These are phyloP conservation scores for Myrmophylax atrothorax DNA, from an alignment of 2,113 vertebrate species.

Conservation along the genomic window DNA sequence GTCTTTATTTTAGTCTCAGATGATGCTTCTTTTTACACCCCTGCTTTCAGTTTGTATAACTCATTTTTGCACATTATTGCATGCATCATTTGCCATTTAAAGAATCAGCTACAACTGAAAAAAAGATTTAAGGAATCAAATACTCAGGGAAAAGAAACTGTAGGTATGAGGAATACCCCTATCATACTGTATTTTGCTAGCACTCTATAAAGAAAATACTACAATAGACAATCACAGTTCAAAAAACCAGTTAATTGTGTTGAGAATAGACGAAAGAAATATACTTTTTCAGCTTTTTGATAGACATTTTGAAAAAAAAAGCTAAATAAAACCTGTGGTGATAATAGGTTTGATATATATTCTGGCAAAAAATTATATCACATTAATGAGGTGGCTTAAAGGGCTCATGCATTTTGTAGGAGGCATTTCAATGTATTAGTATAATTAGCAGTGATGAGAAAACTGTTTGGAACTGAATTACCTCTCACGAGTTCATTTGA, in stretches of 20 bases:
- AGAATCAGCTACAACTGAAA: slow-evolving; percentile 76
- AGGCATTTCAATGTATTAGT: slow-evolving; percentile 93
- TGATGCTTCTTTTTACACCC: slow-evolving; percentile 84
- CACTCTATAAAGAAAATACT: slow-evolving; percentile 52
- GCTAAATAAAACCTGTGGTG: slow-evolving; percentile 82
- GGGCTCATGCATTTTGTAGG: slow-evolving; percentile 91
- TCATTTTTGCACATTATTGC: slow-evolving; percentile 86
- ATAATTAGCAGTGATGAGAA: slow-evolving; percentile 96
- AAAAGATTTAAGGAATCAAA: slow-evolving; percentile 77
- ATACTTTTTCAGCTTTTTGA: slow-evolving; percentile 80
- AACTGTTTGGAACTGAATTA: slow-evolving; percentile 93
- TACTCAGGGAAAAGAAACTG: slow-evolving; percentile 53
- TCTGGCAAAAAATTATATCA: slow-evolving; percentile 91
- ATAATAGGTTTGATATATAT: slow-evolving; percentile 92
- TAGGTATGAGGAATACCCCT: slow-evolving; percentile 63
- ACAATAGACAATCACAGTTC: slow-evolving; percentile 73
- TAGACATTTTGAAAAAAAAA: slow-evolving; percentile 74
- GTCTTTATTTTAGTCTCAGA: slow-evolving; percentile 87
- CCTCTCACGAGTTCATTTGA: slow-evolving; percentile 91
- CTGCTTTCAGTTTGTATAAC: slow-evolving; percentile 86
- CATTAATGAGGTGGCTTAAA: slow-evolving; percentile 89
- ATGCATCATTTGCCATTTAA: slow-evolving; percentile 85
- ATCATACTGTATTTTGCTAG: slow-evolving; percentile 51
- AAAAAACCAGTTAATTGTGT: slow-evolving; percentile 82
- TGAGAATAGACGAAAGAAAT: slow-evolving; percentile 71